Evolutionary conservation across 2,888 invertebrate genomes (phyloP).

Genomic region (Hylaea fasciaria): DNA sequence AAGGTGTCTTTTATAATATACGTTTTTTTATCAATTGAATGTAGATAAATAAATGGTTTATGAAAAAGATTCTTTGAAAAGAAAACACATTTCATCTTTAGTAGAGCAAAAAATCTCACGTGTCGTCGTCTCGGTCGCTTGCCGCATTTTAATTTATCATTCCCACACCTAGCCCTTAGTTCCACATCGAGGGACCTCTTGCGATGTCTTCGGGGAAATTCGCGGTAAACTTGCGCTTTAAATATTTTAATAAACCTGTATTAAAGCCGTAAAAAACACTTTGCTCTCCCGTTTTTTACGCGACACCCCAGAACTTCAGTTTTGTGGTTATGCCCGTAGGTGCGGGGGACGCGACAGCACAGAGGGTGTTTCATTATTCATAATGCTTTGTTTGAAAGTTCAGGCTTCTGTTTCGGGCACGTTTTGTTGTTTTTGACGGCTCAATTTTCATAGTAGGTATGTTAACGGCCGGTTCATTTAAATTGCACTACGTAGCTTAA

Average conservation of each 20-base stretch:
- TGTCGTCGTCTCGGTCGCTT: slow-evolving; percentile 57
- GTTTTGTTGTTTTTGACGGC: slow-evolving; percentile 72
- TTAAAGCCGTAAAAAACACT: slow-evolving; percentile 84
- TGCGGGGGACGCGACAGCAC: slow-evolving; percentile 54
- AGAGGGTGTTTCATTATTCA: slow-evolving; percentile 81
- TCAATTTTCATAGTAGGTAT: slow-evolving; percentile 50
- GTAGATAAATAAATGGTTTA: too few species aligned
- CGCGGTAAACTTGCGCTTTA: slow-evolving; percentile 78
- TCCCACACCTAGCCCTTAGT: slow-evolving; percentile 69
- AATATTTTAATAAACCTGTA: slow-evolving; percentile 85
- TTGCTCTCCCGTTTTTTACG: slow-evolving; percentile 77
- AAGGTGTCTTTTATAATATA: too few species aligned
- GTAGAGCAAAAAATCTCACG: slow-evolving; percentile 34
- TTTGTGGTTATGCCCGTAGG: slow-evolving; percentile 53
- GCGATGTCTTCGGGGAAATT: slow-evolving; percentile 81
- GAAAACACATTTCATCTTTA: neutral
- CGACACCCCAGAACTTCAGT: slow-evolving; percentile 63
- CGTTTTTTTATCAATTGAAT: too few species aligned
- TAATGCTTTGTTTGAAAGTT: slow-evolving; percentile 78
- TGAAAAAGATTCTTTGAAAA: too few species aligned
- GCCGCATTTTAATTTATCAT: slow-evolving; percentile 78
- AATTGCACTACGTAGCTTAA: slow-evolving; percentile 22
- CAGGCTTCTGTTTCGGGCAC: slow-evolving; percentile 64
- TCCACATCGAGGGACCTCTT: slow-evolving; percentile 70
- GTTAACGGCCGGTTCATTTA: slow-evolving; percentile 30